phyloP scores from a whole-genome alignment of 2,888 invertebrate species.

The Pollenia labialis region DNA sequence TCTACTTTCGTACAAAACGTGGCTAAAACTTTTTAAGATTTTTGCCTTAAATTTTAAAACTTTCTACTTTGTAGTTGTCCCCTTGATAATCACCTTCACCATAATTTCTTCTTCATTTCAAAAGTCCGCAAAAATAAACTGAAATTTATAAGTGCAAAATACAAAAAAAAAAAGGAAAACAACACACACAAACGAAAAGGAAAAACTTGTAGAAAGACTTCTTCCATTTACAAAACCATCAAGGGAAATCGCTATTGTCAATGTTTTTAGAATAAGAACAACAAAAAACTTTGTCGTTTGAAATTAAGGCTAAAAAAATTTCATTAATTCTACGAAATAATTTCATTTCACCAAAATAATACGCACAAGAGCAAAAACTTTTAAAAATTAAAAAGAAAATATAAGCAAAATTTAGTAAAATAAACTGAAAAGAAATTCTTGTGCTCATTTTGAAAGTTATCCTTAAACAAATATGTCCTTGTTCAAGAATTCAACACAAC shows the following conservation, averaged over 20 bases:
- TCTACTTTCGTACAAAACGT: too few relatives aligned
- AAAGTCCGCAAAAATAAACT: constrained; percentile 22
- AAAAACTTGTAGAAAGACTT: constrained; percentile 59
- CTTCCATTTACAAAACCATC: constrained; percentile 19
- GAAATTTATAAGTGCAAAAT: constrained; percentile 24
- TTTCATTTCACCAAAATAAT: constrained; percentile 46
- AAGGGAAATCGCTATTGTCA: constrained; percentile 62
- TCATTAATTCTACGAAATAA: not conserved
- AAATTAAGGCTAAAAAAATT: constrained; percentile 69
- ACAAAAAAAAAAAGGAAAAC: not conserved
- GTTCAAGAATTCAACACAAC: not conserved
- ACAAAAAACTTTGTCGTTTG: constrained; percentile 55
- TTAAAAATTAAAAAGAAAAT: not conserved
- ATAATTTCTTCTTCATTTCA: not conserved
- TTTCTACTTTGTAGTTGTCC: not conserved
- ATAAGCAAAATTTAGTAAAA: not conserved
- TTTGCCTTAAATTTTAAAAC: not conserved
- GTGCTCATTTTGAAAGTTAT: constrained; percentile 19
- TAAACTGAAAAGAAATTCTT: constrained; percentile 6
- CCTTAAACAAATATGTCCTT: constrained; percentile 48
- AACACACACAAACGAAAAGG: constrained; percentile 15
- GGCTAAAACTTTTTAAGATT: too few relatives aligned
- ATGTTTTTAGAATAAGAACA: constrained; percentile 50
- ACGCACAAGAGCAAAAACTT: not conserved
- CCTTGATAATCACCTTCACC: not conserved